Evolutionary conservation across 2,888 invertebrate genomes (phyloP).

Genomic region (Agonopterix alstromeriana): DNA sequence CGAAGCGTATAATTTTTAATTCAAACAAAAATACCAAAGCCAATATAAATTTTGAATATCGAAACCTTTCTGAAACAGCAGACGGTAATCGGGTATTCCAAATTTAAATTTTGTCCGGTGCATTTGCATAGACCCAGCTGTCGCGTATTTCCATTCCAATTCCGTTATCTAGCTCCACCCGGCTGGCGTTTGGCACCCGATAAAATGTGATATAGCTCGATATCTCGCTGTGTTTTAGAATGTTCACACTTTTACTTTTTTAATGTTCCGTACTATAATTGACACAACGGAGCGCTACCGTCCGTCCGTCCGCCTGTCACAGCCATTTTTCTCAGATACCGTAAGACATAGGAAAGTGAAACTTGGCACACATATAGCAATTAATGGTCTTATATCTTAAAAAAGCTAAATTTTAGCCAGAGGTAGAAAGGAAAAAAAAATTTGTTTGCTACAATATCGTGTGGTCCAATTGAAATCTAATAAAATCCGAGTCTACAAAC

Average conservation of each 20-base stretch:
- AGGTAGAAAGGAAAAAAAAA: no score
- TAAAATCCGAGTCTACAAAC: no score
- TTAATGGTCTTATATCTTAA: no score
- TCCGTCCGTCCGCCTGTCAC: no score
- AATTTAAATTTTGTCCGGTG: constrained; percentile 17
- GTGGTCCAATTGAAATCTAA: no score
- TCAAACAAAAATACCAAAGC: background rate
- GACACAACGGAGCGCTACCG: no score
- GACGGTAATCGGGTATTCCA: constrained; percentile 11
- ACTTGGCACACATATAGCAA: no score
- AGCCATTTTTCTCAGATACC: no score
- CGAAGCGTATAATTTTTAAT: background rate
- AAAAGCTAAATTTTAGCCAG: no score
- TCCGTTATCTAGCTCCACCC: constrained; percentile 13
- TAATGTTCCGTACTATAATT: background rate
- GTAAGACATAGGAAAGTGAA: no score
- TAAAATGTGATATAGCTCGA: constrained; percentile 9
- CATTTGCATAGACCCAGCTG: constrained; percentile 21
- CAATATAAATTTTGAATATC: constrained; percentile 3
- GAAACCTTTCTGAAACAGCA: constrained; percentile 1
- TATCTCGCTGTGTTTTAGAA: constrained; percentile 1
- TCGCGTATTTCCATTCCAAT: constrained; percentile 18
- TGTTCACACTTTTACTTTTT: constrained; percentile 2
- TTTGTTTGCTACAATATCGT: no score
- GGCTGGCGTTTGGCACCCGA: constrained; percentile 10